These are phyloP conservation scores for Acanthococcus lagerstroemiae DNA, from an alignment of 2,888 invertebrate genomes.

Conservation along the genomic window DNA sequence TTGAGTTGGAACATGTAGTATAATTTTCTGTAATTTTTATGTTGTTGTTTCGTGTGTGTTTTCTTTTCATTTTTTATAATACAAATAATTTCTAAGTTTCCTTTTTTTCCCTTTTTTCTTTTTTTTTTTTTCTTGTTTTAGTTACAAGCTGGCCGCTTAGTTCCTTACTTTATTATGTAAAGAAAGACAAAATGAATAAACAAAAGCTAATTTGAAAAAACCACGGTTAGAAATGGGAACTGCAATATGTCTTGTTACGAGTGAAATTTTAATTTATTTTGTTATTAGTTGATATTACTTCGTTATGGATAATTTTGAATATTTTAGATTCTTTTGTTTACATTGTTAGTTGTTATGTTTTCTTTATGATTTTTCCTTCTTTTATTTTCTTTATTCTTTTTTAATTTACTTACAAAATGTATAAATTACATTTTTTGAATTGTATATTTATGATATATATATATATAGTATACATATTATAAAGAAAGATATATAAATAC, in stretches of 20 bases:
- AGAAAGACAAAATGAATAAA: no score
- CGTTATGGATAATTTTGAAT: slow-evolving; percentile 7
- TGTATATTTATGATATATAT: slow-evolving; percentile 18
- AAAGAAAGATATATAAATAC: no score
- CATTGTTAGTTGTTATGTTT: slow-evolving; percentile 19
- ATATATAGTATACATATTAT: neutral
- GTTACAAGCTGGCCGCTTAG: neutral
- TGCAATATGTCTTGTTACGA: neutral
- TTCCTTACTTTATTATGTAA: neutral
- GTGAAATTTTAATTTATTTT: slow-evolving; percentile 18
- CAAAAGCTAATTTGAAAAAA: neutral
- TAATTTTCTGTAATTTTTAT: no score
- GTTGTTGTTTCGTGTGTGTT: no score
- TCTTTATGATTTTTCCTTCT: neutral
- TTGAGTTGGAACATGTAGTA: no score
- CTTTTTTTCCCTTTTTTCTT: no score
- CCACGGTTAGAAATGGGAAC: neutral
- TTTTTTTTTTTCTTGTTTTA: no score
- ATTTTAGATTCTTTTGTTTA: slow-evolving; percentile 18
- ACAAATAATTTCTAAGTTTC: no score
- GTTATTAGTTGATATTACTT: slow-evolving; percentile 13
- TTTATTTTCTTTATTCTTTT: neutral
- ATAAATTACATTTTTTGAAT: slow-evolving; percentile 1
- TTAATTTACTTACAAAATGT: slow-evolving; percentile 12
- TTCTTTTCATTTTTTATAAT: no score